Base-by-base conservation (phyloP, 1,140 invertebrate species). In the Drosophila kepulauana region DNA sequence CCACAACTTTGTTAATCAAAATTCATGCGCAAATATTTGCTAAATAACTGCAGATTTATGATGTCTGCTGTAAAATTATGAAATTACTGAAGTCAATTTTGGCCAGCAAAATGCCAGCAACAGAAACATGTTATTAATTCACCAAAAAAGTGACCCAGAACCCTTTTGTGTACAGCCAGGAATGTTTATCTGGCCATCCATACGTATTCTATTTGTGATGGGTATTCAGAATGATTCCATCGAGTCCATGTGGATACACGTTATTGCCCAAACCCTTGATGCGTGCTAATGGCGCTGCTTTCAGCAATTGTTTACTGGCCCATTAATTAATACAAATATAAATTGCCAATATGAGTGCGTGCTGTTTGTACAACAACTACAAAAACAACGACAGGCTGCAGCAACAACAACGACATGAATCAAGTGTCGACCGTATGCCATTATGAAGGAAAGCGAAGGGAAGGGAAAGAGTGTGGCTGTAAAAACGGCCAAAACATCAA, bases 291-390 rank as follows among this genome's bases (percentile, higher is more conserved):
- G 78, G 84, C 80, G 70, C 75, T 79, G 86, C 85, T 81, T 90
- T 89, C 85, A 88, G 86, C 81, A 89, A 89, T 89, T 89, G 81
- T 90, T 88, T 90, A 90, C 85, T 90, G 85, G 86, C 81, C 86
- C 85, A 89, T 89, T 89, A 90, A 89, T 89, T 90, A 89, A 89
- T 90, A 89, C 86, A 90, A 89, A 89, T 90, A 89, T 89, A 89
- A 90, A 89, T 89, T 90, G 85, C 75, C 86, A 89, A 86, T 89
- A 85, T 85, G 85, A 88, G 81, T 88, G 84, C 82, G 82, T 87
- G 82, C 76, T 82, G 75, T 79, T 70, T 75, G 67, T 59, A 62
- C 82, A 73, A 57, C 58, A 68, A 49, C 64, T 75, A 76, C 64
- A 68, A 63, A 41, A 71, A 45, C 57, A 67, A 49, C 59, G 66